Conservation (phyloP, 2,113 vertebrate genomes). For the Scolopax mira region DNA sequence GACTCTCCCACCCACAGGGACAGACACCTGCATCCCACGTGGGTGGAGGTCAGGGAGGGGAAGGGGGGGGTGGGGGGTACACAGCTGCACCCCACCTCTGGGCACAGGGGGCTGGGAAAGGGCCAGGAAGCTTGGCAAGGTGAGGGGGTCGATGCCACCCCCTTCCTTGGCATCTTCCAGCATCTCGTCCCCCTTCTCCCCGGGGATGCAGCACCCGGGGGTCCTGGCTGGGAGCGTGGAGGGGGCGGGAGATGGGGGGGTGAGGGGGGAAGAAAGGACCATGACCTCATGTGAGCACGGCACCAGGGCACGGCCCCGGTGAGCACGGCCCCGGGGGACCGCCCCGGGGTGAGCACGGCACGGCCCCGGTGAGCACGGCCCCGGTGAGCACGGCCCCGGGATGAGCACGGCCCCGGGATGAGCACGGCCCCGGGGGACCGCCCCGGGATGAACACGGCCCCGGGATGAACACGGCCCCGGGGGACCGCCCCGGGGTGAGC, state of each 20-base stretch:
- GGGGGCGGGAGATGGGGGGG: too few species aligned
- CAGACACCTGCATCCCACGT: fast-evolving
- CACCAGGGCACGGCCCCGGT: neutral
- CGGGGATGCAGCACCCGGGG: neutral
- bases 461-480: neutral
- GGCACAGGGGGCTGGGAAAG: fast-evolving
- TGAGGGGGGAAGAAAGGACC: fast-evolving
- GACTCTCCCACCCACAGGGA: neutral
- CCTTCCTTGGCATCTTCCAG: neutral
- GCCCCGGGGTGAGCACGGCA: neutral
- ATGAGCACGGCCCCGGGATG: neutral
- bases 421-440: neutral
- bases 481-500: neutral
- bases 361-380: neutral
- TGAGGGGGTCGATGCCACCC: fast-evolving
- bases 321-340: neutral
- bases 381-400: neutral
- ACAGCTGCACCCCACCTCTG: neutral
- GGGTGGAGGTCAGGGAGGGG: neutral
- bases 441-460: neutral
- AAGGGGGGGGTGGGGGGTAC: neutral
- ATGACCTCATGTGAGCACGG: neutral
- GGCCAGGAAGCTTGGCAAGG: neutral
- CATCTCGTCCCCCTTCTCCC: too few species aligned
- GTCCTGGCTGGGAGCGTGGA: neutral